Conservation (phyloP, 2,888 invertebrate genomes). For the Morpho achilles region DNA sequence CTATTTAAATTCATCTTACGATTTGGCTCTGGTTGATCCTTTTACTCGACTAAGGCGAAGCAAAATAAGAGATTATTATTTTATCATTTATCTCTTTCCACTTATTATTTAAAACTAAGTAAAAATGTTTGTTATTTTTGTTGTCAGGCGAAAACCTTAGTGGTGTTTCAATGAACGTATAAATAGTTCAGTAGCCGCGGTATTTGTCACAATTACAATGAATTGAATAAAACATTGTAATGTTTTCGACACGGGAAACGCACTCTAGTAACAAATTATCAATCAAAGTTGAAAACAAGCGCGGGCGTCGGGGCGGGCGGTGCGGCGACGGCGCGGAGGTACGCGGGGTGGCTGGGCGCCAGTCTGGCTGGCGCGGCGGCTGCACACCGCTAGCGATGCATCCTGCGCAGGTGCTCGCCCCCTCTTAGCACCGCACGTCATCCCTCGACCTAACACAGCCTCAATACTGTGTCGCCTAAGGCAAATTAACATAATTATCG, state of each 20-base stretch:
- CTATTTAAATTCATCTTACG: too few species aligned
- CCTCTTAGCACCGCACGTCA: constrained; percentile 28
- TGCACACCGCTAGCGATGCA: constrained; percentile 56
- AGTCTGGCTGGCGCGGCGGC: constrained; percentile 66
- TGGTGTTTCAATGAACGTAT: background rate
- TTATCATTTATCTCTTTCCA: too few species aligned
- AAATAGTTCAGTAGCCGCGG: background rate
- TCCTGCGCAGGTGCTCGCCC: constrained; percentile 64
- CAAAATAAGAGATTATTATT: too few species aligned
- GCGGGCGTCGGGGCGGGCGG: constrained; percentile 49
- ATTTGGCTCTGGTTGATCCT: too few species aligned
- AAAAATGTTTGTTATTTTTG: too few species aligned
- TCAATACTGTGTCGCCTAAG: too few species aligned
- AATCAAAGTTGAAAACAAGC: constrained; percentile 78
- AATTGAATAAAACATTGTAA: constrained; percentile 29
- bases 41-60: too few species aligned
- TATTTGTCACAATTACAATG: constrained; percentile 23
- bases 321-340: constrained; percentile 25
- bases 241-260: constrained; percentile 52
- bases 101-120: too few species aligned
- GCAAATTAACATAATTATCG: too few species aligned
- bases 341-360: constrained; percentile 48
- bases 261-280: constrained; percentile 74
- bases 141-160: too few species aligned
- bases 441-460: constrained; percentile 3